Percentiles rank a stretch among this genome's conserved stretches.
Conservation (phyloP, 2,888 invertebrate species). For the Drosophila ustulata region DNA sequence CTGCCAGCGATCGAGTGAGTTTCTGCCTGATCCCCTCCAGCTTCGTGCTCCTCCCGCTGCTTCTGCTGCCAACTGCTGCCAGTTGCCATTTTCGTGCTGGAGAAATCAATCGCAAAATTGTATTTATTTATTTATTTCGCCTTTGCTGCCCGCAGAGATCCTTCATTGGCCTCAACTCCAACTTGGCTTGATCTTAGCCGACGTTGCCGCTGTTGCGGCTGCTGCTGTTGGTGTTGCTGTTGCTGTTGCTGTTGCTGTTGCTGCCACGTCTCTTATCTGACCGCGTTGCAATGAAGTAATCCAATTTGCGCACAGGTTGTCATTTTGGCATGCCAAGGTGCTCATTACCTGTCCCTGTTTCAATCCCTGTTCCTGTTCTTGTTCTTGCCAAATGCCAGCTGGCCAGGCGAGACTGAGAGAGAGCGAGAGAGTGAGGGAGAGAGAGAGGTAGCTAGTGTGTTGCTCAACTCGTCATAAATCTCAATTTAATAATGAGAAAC, state of each 20-base stretch:
- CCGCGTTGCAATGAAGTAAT: conserved; percentile 73
- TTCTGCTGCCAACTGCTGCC: conserved; percentile 29
- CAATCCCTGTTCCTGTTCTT: not conserved
- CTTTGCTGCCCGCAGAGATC: conserved; percentile 25
- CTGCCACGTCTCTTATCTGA: conserved; percentile 41
- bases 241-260: conserved; percentile 21
- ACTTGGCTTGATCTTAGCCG: conserved; percentile 62
- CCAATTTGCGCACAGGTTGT: conserved; percentile 76
- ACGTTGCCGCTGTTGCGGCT: conserved; percentile 16
- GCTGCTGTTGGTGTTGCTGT: conserved; percentile 18
- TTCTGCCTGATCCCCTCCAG: not conserved
- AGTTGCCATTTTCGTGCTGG: conserved; percentile 61
- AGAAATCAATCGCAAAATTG: conserved; percentile 76
- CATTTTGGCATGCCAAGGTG: conserved; percentile 73
- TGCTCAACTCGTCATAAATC: conserved; percentile 54
- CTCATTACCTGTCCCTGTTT: conserved; percentile 59
- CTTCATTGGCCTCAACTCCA: not conserved
- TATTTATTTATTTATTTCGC: conserved; percentile 72
- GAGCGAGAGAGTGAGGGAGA: not conserved
- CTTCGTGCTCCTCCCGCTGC: conserved; percentile 1
- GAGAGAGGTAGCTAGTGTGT: not conserved
- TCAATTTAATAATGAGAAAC: conserved; percentile 60
- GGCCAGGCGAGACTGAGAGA: not conserved
- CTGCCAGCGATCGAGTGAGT: conserved; percentile 10
- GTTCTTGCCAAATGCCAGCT: not conserved